phyloP scores from a whole-genome alignment of 2,888 invertebrate genomes.

The Barypeithes pellucidus region DNA sequence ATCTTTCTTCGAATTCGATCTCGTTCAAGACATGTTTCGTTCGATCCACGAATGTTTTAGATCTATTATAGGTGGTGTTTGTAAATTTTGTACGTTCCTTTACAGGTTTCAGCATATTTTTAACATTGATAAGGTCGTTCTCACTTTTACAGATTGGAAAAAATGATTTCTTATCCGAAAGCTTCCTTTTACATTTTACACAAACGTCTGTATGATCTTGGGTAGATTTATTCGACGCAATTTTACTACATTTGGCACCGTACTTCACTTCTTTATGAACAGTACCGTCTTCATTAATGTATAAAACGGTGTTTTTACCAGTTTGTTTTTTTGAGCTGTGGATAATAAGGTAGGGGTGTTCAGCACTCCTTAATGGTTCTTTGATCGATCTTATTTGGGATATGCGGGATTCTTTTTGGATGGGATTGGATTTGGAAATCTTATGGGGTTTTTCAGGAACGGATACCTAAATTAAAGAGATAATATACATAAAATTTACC shows the following conservation, averaged over 20 bases:
- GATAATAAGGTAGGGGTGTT: slow-evolving; percentile 57
- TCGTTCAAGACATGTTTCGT: slow-evolving; percentile 40
- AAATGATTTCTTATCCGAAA: slow-evolving; percentile 33
- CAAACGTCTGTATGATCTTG: slow-evolving; percentile 53
- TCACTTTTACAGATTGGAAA: slow-evolving; percentile 59
- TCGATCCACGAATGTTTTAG: slow-evolving; percentile 57
- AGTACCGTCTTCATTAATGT: slow-evolving; percentile 55
- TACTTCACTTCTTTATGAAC: slow-evolving; percentile 48
- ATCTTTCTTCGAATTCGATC: slow-evolving; percentile 49
- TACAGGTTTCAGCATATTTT: slow-evolving; percentile 55
- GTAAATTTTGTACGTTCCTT: slow-evolving; percentile 60
- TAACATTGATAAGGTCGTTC: slow-evolving; percentile 57
- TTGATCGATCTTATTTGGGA: slow-evolving; percentile 20
- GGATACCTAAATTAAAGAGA: slow-evolving; percentile 51
- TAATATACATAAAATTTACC: neutral
- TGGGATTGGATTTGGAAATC: slow-evolving; percentile 40
- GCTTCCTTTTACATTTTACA: slow-evolving; percentile 55
- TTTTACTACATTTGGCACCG: slow-evolving; percentile 7
- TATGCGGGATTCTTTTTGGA: slow-evolving; percentile 2
- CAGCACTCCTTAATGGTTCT: slow-evolving; percentile 1
- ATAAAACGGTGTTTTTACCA: slow-evolving; percentile 57
- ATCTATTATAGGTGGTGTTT: slow-evolving; percentile 44
- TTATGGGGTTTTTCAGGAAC: slow-evolving; percentile 56
- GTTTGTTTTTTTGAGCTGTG: slow-evolving; percentile 55
- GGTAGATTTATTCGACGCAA: slow-evolving; percentile 28